Evolutionary conservation across 2,113 vertebrate species (phyloP), one percentile per base, ranked within the genome.

Genomic region (Tychaedon coryphoeus): DNA sequence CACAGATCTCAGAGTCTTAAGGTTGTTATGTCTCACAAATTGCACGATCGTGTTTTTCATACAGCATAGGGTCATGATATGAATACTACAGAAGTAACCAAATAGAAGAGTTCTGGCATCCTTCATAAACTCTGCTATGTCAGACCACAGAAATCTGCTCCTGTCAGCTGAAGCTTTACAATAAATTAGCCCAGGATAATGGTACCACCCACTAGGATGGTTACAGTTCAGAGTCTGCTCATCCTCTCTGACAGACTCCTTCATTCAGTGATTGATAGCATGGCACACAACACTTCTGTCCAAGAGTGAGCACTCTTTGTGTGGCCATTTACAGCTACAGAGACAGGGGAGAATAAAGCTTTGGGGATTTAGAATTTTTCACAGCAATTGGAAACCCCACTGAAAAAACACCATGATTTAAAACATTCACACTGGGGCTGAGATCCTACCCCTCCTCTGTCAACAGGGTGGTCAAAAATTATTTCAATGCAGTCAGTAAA

Each of bases 61-160:
- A 48, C 23, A 78, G 48, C 43, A 31, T 10, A 43, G 22, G 42
- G 70, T 86, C 45, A 66, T 26, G 50, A 69, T 75, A 87, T 5
- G 53, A 91, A 54, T 70, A 66, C 29, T 78, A n/a, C 0, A 10
- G 40, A 92, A 92, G 33, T 51, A 69, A 91, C 65, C 82, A 89
- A 87, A 84, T 70, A 72, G 76, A 85, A 85, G 87, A 82, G 66
- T 87, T 93, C 90, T 97, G 93, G 61, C 74, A 75, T 86, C 61
- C 65, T 84, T 93, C 86, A 89, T 72, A 87, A 91, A 82, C 76
- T 86, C 14, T 48, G 78, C 36, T 48, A 10, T 62, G 72, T 86
- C 62, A 92, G 72, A 91, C 69, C 82, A 86, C 78, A 94, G 90
- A 64, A 91, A 42, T 89, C 42, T 56, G 36, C 36, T 93, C 47